Base-by-base conservation (phyloP, 2,113 vertebrate species). In the Rhinogobius similis region DNA sequence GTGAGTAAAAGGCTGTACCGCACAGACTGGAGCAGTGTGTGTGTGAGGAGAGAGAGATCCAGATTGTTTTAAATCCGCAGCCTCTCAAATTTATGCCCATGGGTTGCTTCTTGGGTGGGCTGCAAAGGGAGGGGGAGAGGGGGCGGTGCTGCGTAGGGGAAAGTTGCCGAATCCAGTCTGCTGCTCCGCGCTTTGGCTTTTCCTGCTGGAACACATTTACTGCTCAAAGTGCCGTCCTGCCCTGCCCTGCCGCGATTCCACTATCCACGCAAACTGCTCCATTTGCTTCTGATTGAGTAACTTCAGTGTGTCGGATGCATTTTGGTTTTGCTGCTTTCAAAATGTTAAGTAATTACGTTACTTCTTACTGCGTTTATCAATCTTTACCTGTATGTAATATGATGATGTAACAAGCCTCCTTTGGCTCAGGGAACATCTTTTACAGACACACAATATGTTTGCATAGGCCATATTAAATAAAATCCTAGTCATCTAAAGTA, bases 91-190 rank as follows among this genome's bases (percentile, higher is more conserved):
- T 91, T 93, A 94, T 93, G 92, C 92, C 93, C 90, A 92, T 92
- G 88, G 91, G 93, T 91, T 87, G 86, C 93, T 94, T 92, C 93
- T 94, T 94, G 93, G 93, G 93, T 94, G 93, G 93, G 93, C 93
- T 92, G 90, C 79, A 83, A 76, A 83, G 90, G 89, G 86, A 83
- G 83, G 77, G 79, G 76, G 89, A 88, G 86, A 85, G 82, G 76
- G 78, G 86, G 83, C 79, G 79, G 78, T 76, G 82, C 86, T 87
- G 66, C 87, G 83, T 86, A 79, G 86, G 85, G 86, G 84, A 91
- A 89, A 83, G 91, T 90, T 91, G 90, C 86, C 64, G 88, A 89
- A 88, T 91, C 82, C 90, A 91, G 87, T 90, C 90, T 87, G 87
- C 83, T 88, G 52, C 65, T 83, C 89, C 85, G 87, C 74, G 81